These are phyloP conservation scores for Phycodurus eques DNA, from an alignment of 2,113 vertebrate species.

Conservation along the genomic window DNA sequence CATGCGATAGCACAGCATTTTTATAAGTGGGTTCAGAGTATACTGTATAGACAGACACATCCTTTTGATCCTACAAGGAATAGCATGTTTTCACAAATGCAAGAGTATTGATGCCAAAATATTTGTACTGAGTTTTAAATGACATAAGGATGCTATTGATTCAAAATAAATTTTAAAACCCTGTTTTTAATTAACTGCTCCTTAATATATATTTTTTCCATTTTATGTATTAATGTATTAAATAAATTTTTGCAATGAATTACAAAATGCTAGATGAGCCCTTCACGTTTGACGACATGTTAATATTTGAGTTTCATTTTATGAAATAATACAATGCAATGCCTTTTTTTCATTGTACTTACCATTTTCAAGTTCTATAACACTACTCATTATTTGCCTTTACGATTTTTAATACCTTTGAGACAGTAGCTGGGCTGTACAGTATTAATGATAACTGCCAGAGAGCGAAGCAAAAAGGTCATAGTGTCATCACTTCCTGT, in stretches of 20 bases:
- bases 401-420: not conserved
- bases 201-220: no score
- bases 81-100: not conserved
- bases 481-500: slow-evolving; percentile 33
- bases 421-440: not conserved
- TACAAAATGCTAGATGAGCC: no score
- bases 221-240: no score
- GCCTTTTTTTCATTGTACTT: not conserved
- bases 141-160: no score
- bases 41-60: not conserved
- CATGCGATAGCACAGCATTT: slow-evolving; percentile 1
- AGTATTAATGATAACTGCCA: not conserved
- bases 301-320: not conserved
- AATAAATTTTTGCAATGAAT: no score
- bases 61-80: slow-evolving; percentile 8
- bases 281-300: no score
- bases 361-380: not conserved
- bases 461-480: slow-evolving; percentile 19
- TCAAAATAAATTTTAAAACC: no score
- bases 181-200: no score
- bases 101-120: not conserved
- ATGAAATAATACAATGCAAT: not conserved
- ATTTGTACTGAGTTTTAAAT: not conserved
- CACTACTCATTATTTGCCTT: not conserved
- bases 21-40: not conserved